phyloP scores from a whole-genome alignment of 2,888 invertebrate genomes.

The Eupithecia subfuscata region DNA sequence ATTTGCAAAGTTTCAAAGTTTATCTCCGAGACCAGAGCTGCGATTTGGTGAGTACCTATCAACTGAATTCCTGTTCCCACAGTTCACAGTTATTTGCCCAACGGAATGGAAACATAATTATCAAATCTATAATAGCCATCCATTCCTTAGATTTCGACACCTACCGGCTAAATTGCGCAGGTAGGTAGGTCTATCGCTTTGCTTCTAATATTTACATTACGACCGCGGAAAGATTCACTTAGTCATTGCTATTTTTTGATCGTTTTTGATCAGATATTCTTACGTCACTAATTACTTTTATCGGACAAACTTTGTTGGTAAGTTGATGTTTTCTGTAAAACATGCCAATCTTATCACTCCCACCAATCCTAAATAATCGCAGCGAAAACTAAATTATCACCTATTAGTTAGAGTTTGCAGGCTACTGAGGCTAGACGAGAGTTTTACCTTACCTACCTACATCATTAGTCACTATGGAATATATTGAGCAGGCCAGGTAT shows the following conservation, averaged over 20 bases:
- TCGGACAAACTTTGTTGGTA: constrained; percentile 8
- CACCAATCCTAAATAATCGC: neutral
- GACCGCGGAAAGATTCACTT: constrained; percentile 1
- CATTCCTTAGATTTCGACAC: too few relatives aligned
- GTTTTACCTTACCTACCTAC: neutral
- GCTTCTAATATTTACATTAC: neutral
- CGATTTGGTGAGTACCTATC: constrained; percentile 1
- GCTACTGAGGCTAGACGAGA: neutral
- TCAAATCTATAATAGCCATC: neutral
- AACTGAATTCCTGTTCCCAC: neutral
- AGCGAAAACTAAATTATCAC: neutral
- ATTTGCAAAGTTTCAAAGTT: neutral
- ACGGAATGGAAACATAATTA: neutral
- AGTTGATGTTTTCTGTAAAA: neutral
- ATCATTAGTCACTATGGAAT: constrained; percentile 21
- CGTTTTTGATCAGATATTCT: constrained; percentile 10
- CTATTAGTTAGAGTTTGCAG: neutral
- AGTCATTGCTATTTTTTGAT: constrained; percentile 25
- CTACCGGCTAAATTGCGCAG: neutral
- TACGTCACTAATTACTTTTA: constrained; percentile 28
- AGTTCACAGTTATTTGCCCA: neutral
- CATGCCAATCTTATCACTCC: neutral
- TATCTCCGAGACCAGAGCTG: neutral
- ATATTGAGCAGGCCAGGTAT: constrained; percentile 30
- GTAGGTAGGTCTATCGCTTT: neutral